Evolutionary conservation across 2,888 invertebrate species (phyloP), one percentile per base, ranked within the genome.

Genomic region (Mayetiola destructor): DNA sequence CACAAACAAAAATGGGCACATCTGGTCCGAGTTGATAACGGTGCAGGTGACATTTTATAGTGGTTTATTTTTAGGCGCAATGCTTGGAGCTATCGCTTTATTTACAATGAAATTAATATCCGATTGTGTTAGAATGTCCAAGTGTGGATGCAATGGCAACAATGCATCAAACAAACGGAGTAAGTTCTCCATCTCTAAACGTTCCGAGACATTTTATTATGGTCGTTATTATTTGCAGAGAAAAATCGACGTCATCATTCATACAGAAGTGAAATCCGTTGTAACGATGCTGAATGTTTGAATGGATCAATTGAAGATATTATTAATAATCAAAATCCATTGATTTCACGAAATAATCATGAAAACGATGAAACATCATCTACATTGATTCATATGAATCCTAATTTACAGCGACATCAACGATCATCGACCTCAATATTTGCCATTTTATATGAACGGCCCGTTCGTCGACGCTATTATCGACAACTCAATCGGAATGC

Each of bases 401-500:
- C 27, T 9, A 27, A 48, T 48, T 4, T 8, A 4, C 48, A 48
- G 16, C n/a, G n/a, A 23, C 16, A 23, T 6, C 48, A 27, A n/a
- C 27, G 16, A 27, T 8, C 32, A 35, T 55, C 37, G 16, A 9
- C 37, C 12, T 55, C 55, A 54, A 70, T 69, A 55, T 59, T 72
- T 2, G 64, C 67, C n/a, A 64, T 67, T 14, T 64, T 71, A 1
- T 71, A 72, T 53, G 68, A 70, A 3, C 65, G 71, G 1, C 71
- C 71, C 21, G 64, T 68, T 2, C 64, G 71, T 18, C 67, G 65
- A 57, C 70, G 69, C 35, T 69, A 70, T 61, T 69, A 69, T 62
- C 67, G 69, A 16, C 63, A 67, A 0, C 65, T 71, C 12, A 71
- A 71, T 64, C 67, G 67, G 58, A 69, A 69, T 32, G 69, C 72